Conservation (phyloP, 2,888 invertebrate genomes). For the Branchipolynoe longqiensis region DNA sequence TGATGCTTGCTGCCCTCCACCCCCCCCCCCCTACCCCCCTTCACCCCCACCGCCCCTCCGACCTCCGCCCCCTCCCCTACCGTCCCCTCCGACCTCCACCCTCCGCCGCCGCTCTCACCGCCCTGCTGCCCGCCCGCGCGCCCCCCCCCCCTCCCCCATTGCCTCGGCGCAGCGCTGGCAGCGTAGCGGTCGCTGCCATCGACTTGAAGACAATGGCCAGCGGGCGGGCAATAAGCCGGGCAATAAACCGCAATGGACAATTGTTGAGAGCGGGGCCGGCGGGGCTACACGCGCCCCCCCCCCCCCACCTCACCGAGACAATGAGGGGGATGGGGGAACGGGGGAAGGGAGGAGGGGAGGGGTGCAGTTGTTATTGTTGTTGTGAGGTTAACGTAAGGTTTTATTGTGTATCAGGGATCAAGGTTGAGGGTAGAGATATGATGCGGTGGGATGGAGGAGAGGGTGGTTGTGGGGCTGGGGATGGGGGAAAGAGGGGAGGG, state of each 20-base stretch:
- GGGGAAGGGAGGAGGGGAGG: no score
- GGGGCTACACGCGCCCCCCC: not conserved
- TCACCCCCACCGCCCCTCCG: not conserved
- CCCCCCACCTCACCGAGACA: no score
- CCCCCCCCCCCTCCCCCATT: conserved; percentile 16
- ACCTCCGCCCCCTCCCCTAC: not conserved
- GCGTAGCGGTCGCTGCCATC: conserved; percentile 33
- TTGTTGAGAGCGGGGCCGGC: not conserved
- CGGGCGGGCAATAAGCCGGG: not conserved
- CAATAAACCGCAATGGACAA: not conserved
- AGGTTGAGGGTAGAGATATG: no score
- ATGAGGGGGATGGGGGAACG: no score
- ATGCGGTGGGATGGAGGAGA: no score
- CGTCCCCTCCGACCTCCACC: not conserved
- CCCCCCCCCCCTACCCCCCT: not conserved
- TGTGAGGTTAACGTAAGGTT: no score
- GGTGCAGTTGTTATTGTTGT: no score
- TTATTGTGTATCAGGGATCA: no score
- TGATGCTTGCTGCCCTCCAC: not conserved
- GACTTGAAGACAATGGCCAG: conserved; percentile 47
- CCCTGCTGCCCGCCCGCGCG: not conserved
- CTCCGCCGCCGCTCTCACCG: not conserved
- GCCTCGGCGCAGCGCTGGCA: conserved; percentile 25
- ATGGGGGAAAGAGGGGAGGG: no score
- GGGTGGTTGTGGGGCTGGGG: no score